Evolutionary conservation across 2,113 vertebrate species (phyloP), one percentile per base, ranked within the genome.

Genomic region (Rana temporaria): DNA sequence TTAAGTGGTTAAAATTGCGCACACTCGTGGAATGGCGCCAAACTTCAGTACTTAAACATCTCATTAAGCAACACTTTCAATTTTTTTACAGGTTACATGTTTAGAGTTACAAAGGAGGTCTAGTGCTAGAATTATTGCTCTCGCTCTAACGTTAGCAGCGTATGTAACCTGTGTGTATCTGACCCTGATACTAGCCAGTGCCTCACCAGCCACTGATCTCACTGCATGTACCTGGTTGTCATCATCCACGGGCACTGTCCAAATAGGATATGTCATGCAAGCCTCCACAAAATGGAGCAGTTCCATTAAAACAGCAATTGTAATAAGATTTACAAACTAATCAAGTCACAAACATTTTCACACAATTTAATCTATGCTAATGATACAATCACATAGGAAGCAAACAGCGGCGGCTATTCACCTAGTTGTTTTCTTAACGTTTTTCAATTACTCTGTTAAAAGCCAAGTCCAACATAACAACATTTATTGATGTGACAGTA

Each of bases 311-410:
- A 30, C 16, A 72, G 20, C 52, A 72, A 72, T 72, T 72, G 48
- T 26, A 72, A 52, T 72, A 55, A 72, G 42, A 30, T 72, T 72
- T 56, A 56, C 20, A 56, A 69, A 72, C 48, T 72, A 72, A 72
- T 72, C 6, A 72, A 72, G n/a, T 72, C 70, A 56, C 70, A 72
- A 55, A 22, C 11, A 56, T 72, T 72, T 72, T 20, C 52, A 32
- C 48, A 56, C 48, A 18, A 56, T 20, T 42, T 70, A 70, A 52
- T 70, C 38, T 22, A 22, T 22, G 68, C n/a, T 70, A 70, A 70
- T 70, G 68, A 70, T 38, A 18, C 38, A 53, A 48, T 70, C 68
- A 70, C 18, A 48, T 14, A 19, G 42, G 68, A 70, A n/a, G 38
- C 18, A 19, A 42, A 70, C 26, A 26, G 12, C 52, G n/a, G 48